Base-by-base conservation (phyloP, 2,888 invertebrate genomes). In the Apoda limacodes region DNA sequence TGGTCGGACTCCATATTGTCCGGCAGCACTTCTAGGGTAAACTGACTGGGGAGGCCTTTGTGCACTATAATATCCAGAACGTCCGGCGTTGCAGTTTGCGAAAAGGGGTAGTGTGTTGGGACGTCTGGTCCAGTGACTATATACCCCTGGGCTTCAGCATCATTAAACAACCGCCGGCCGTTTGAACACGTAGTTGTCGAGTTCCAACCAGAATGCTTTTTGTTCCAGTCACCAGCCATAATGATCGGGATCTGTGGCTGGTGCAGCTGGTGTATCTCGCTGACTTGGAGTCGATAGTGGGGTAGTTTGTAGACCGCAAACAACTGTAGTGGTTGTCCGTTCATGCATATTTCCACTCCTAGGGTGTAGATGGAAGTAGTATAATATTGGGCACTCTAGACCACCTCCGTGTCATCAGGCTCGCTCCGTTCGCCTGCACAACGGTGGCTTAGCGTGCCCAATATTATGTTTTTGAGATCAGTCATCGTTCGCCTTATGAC, bases 91-190 rank as follows among this genome's bases (percentile, higher is more conserved):
- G 7, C 4, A 3, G 3, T 19, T 4, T 3, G 3, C 3, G 4
- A 4, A 6, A 12, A 12, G 5, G 28, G 28, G 10, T 13, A 4
- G 21, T 28, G 19, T 4, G 28, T 20, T 3, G 28, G 14, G 5
- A 7, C 9, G 2, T 25, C 30, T 22, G 30, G 34, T 14, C 30
- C 30, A 20, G 30, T 20, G 1, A 20, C 11, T 13, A 20, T 15
- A 12, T 20, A 24, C 20, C 14, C 24, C n/a, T n/a, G 12, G 6
- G 25, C 19, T 7, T 23, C 34, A 4, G 25, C n/a, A 21, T 20
- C 28, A 11, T 5, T 9, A 7, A 19, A 6, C 11, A 28, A 21
- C 11, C 9, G n/a, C 7, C 11, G n/a, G 6, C 28, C 28, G 5
- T 7, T 14, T 4, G 20, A 21, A 14, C 21, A 20, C 13, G n/a